phyloP scores from a whole-genome alignment of 2,113 vertebrate species.

The Neomonachus schauinslandi region DNA sequence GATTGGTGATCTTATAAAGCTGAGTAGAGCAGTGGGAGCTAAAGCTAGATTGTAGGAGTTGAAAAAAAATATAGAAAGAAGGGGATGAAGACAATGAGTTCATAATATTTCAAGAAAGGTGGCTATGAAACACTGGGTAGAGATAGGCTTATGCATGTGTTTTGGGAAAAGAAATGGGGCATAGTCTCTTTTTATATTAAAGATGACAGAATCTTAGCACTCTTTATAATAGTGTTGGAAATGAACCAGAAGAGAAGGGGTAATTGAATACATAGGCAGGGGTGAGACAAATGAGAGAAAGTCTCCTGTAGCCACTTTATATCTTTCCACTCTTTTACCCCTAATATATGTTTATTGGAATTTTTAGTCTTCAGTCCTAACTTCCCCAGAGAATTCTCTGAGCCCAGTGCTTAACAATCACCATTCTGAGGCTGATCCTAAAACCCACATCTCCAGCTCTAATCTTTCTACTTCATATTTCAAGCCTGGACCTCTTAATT shows the following conservation, averaged over 20 bases:
- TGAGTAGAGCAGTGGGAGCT: not conserved
- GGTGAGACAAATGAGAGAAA: not conserved
- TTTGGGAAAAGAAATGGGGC: accelerated
- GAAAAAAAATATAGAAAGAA: not conserved
- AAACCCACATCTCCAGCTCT: slow-evolving; percentile 13
- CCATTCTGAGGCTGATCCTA: not conserved
- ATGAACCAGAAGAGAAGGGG: not conserved
- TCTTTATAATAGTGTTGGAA: not conserved
- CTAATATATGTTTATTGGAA: not conserved
- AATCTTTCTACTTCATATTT: slow-evolving; percentile 40
- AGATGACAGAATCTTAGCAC: not conserved
- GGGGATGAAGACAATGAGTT: not conserved
- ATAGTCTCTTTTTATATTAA: not conserved
- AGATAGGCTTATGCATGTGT: not conserved
- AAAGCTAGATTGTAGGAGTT: not conserved
- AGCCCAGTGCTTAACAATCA: not conserved
- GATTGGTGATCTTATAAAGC: not conserved
- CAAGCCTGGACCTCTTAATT: slow-evolving; percentile 19
- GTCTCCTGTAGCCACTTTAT: not conserved
- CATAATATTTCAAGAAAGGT: not conserved
- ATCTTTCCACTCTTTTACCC: not conserved
- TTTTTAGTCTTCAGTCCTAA: not conserved
- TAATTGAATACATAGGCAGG: not conserved
- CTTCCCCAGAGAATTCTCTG: not conserved
- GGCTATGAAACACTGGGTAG: not conserved